Base-by-base conservation (phyloP, 2,797 vertebrate genomes). In the Tenualosa ilisha region DNA sequence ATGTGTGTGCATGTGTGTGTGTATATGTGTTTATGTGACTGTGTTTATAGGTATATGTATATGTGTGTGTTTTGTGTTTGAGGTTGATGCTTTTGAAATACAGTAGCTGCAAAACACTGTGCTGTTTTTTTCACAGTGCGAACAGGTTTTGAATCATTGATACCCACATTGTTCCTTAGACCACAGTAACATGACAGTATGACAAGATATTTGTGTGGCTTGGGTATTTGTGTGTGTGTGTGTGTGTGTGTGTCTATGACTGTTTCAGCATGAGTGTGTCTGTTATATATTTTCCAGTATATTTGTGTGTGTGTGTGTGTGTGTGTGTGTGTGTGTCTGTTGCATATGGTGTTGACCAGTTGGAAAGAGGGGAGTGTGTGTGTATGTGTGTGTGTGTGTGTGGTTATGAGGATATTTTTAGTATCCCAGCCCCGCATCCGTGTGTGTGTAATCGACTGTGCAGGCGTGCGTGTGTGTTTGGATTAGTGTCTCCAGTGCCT, bases 401-500 rank as follows among this genome's bases (percentile, higher is more conserved):
- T 82, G 31, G 53, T 79, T 53, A 82, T 72, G 31, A 81, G 88
- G 72, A 68, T 87, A 85, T 85, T 88, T 88, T 84, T 86, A 84
- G 87, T 81, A 13, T 46, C 20, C 51, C 43, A 82, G 83, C 88
- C 82, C 26, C 6, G 20, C 49, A 12, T 84, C 75, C 72, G 49
- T 59, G 63, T 86, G 88, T 87, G 86, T 81, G 79, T 87, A 79
- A 59, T 68, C 22, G 82, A 61, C 83, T 72, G 81, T 85, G 81
- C 85, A 81, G 81, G 13, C 65, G 88, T 88, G 85, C 90, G 87
- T 89, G 85, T 91, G 87, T 85, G 87, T 93, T 92, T 92, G 92
- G 92, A 94, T 94, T 94, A 94, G 88, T 92, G 92, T 93, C 90
- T 92, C 85, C 87, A 89, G 89, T 59, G 40, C 92, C 92, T 95